Base-by-base conservation (phyloP, 1,140 invertebrate species). In the Sweltsa coloradensis region DNA sequence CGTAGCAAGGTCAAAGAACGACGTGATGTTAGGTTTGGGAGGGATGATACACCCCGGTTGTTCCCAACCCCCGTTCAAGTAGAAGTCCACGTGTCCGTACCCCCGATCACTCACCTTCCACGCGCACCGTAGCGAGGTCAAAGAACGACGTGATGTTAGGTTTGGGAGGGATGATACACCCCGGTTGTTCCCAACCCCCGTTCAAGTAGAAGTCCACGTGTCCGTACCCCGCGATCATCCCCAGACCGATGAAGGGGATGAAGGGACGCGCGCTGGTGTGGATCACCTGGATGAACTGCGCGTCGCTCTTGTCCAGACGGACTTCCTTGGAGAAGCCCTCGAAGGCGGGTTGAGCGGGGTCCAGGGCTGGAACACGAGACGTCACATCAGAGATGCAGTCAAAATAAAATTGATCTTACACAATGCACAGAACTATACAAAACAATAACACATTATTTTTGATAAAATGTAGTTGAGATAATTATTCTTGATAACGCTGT, bases 271-370 rank as follows among this genome's bases (percentile, higher is more conserved):
- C 63, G 55, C 68, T 67, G 3, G 68, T 70, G 51, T 72, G 70
- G 14, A 70, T 45, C 21, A 68, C 60, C 23, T 70, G 67, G 0
- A 71, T 60, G 51, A 68, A 68, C 13, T 60, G 52, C 7, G 63
- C 70, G 53, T 71, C 68, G 4, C 48, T 54, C 11, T 58, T 52
- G 47, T 60, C 51, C 29, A 72, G 52, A 36, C 68, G 55, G 1
- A 64, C 61, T 41, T 50, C 22, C 25, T 58, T 49, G 48, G 60
- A 56, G 34, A 54, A 56, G 11, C 59, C 56, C 57, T 70, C 66
- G 53, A 70, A 72, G 25, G 60, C 58, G 39, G 68, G 68, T 44
- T 63, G 60, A 13, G 70, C 70, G 14, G 70, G 65, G 58, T 72
- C 70, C 37, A 71, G 54, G 41, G 62, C 70, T 69, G 39, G 18